phyloP scores from a whole-genome alignment of 2,888 invertebrate species.

The Perdita meconis region DNA sequence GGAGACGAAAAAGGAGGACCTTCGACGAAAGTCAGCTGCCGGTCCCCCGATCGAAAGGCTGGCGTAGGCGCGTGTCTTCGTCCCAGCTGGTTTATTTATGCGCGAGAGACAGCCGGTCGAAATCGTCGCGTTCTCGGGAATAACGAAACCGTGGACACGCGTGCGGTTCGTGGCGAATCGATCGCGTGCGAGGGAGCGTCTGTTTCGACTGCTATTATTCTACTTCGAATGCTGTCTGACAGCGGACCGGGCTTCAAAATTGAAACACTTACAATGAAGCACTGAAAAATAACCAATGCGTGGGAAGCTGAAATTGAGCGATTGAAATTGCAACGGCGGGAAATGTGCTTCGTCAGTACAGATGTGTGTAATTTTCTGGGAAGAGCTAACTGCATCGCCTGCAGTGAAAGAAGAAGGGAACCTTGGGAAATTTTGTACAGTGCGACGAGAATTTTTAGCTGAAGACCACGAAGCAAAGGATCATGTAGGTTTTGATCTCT shows the following conservation, averaged over 20 bases:
- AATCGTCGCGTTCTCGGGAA: slow-evolving; percentile 19
- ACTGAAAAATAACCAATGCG: too few relatives aligned
- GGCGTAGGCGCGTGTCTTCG: slow-evolving; percentile 23
- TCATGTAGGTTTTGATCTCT: too few relatives aligned
- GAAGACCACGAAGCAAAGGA: too few relatives aligned
- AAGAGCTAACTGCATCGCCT: too few relatives aligned
- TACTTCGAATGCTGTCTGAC: neutral
- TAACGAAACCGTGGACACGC: neutral
- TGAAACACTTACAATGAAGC: neutral
- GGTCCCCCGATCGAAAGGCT: neutral
- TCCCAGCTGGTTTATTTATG: slow-evolving; percentile 45
- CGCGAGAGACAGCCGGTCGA: slow-evolving; percentile 21
- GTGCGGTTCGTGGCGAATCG: neutral
- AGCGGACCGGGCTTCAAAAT: neutral
- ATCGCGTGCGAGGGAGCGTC: neutral
- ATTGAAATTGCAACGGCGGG: too few relatives aligned
- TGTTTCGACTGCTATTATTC: neutral
- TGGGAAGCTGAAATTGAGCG: too few relatives aligned
- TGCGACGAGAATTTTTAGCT: too few relatives aligned
- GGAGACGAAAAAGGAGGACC: neutral
- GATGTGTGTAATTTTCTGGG: too few relatives aligned
- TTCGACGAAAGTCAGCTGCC: slow-evolving; percentile 15
- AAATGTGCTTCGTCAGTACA: too few relatives aligned
- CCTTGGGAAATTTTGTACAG: neutral
- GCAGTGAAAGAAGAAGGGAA: neutral